These are phyloP conservation scores for Meleagris gallopavo DNA, from an alignment of 2,113 vertebrate genomes.

Conservation along the genomic window DNA sequence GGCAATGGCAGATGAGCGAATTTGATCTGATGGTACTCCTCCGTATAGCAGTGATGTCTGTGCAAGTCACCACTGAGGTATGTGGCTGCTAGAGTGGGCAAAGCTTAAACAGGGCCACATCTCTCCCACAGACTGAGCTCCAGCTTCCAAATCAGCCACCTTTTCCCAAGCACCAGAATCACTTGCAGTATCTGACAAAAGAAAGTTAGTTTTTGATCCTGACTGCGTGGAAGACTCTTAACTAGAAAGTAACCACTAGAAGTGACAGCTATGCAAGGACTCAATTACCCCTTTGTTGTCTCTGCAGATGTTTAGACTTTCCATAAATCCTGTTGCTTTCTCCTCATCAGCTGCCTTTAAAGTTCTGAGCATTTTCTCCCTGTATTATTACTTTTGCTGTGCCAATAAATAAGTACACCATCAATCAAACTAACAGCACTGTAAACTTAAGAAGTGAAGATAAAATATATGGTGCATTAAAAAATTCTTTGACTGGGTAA, in stretches of 20 bases:
- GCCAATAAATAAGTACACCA: slow-evolving; percentile 76
- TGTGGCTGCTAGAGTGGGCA: not conserved
- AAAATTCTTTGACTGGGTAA: slow-evolving; percentile 71
- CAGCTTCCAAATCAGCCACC: not conserved
- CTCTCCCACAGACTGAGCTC: not conserved
- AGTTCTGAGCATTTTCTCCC: slow-evolving; percentile 72
- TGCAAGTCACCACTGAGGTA: not conserved
- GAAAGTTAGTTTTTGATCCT: not conserved
- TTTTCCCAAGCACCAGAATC: not conserved
- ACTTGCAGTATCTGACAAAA: not conserved
- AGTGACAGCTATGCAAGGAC: slow-evolving; percentile 40
- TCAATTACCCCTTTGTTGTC: slow-evolving; percentile 79
- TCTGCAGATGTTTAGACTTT: slow-evolving; percentile 74
- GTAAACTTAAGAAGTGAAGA: slow-evolving; percentile 78
- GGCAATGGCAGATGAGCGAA: not conserved
- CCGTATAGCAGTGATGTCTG: not conserved
- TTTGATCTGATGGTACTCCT: not conserved
- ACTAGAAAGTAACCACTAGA: slow-evolving; percentile 30
- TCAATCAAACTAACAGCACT: slow-evolving; percentile 82
- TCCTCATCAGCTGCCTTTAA: slow-evolving; percentile 66
- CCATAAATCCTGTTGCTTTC: slow-evolving; percentile 79
- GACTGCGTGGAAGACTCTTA: not conserved
- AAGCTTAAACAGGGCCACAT: not conserved
- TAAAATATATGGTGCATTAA: slow-evolving; percentile 81
- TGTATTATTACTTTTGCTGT: slow-evolving; percentile 76